Evolutionary conservation across 2,113 vertebrate genomes (phyloP).

Genomic region (Sapajus apella): DNA sequence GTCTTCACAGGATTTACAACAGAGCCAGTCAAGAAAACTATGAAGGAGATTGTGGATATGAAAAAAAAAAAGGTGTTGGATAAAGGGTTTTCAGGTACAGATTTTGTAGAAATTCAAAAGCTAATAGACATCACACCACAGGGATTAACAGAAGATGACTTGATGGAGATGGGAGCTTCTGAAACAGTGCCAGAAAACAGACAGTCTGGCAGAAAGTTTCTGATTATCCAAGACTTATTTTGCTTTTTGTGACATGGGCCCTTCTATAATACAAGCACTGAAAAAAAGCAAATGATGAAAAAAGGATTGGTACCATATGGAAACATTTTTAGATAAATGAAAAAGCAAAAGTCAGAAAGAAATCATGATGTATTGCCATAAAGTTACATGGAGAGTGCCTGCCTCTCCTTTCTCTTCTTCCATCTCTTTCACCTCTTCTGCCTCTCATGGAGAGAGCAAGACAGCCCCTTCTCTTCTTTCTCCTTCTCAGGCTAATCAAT

Average conservation of each 20-base stretch:
- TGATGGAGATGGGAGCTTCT: background rate
- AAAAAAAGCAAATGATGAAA: background rate
- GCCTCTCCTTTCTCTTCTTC: background rate
- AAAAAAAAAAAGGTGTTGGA: background rate
- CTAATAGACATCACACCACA: background rate
- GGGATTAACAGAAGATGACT: background rate
- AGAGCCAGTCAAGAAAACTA: background rate
- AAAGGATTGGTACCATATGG: background rate
- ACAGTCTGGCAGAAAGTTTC: background rate
- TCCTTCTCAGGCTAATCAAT: background rate
- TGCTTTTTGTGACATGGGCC: background rate
- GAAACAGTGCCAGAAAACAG: background rate
- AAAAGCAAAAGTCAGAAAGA: background rate
- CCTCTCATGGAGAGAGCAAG: background rate
- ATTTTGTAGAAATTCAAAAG: background rate
- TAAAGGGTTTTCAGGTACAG: background rate
- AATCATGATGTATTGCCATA: background rate
- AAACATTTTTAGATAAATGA: background rate
- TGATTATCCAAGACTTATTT: background rate
- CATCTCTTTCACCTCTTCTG: background rate
- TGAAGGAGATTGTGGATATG: background rate
- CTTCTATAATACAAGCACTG: background rate
- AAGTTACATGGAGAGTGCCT: background rate
- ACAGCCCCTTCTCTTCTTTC: background rate
- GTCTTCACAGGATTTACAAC: background rate